phyloP scores from a whole-genome alignment of 2,797 vertebrate species.

The Poeciliopsis presidionis region DNA sequence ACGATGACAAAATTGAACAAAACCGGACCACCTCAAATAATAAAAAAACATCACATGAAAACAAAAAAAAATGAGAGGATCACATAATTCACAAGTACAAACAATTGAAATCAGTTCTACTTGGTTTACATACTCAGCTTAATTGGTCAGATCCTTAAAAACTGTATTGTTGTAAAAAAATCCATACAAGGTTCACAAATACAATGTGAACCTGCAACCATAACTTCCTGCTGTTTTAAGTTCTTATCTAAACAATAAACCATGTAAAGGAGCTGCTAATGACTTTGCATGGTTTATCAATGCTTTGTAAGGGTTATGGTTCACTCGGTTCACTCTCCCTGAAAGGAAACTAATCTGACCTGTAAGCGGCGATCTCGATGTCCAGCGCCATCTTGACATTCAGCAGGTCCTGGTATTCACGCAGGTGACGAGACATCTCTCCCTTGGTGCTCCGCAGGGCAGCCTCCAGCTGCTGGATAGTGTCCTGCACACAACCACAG shows the following conservation, averaged over 20 bases:
- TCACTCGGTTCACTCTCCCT: neutral
- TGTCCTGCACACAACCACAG: slow-evolving; percentile 70
- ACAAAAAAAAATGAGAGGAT: too few species aligned
- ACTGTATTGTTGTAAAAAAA: neutral
- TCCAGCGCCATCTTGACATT: slow-evolving; percentile 88
- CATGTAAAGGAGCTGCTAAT: neutral
- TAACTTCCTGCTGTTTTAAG: neutral
- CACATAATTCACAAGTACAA: too few species aligned
- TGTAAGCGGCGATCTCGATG: slow-evolving; percentile 88
- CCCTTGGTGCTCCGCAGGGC: slow-evolving; percentile 82
- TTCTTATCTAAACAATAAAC: neutral
- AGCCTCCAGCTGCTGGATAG: slow-evolving; percentile 81
- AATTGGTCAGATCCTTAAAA: too few species aligned
- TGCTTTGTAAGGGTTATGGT: neutral
- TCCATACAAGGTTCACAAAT: neutral
- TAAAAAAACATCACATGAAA: too few species aligned
- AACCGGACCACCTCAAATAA: too few species aligned
- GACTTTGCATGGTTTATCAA: too few species aligned
- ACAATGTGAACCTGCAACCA: neutral
- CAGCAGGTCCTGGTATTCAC: slow-evolving; percentile 86
- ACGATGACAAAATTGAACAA: too few species aligned
- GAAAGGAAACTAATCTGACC: slow-evolving; percentile 57
- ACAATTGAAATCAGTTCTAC: too few species aligned
- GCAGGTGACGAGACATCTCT: slow-evolving; percentile 85
- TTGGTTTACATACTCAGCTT: too few species aligned